These are phyloP conservation scores for Luidia sarsii DNA, from an alignment of 53 echinoderm and acorn worm genomes.

Conservation along the genomic window DNA sequence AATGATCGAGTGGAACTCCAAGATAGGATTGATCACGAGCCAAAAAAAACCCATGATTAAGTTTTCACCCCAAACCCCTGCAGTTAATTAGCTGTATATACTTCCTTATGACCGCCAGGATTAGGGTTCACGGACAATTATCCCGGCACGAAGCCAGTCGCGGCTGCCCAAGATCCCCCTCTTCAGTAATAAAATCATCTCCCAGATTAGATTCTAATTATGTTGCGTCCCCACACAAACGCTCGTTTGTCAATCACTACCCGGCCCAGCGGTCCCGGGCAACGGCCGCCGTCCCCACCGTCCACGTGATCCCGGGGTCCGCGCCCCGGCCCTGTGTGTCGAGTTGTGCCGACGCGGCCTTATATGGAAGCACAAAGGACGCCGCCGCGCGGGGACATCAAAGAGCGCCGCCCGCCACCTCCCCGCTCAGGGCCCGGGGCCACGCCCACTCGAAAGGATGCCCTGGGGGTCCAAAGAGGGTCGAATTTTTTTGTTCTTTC, in stretches of 20 bases:
- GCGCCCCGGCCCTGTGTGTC: neutral
- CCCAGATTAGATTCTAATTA: slow-evolving; percentile 7
- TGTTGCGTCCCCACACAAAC: neutral
- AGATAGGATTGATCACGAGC: too few species aligned
- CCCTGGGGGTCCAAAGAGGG: slow-evolving; percentile 19
- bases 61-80: neutral
- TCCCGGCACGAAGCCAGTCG: neutral
- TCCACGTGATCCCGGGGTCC: slow-evolving; percentile 41
- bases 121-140: slow-evolving; percentile 6
- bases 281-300: neutral
- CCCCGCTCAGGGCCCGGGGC: slow-evolving; percentile 13
- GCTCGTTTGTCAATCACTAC: slow-evolving; percentile 32
- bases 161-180: neutral
- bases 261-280: neutral
- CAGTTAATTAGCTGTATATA: too few species aligned
- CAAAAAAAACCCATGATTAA: neutral
- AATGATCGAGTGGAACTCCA: too few species aligned
- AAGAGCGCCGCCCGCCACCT: slow-evolving; percentile 19
- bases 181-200: slow-evolving; percentile 10
- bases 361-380: slow-evolving; percentile 37
- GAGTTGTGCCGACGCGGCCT: slow-evolving; percentile 21
- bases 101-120: too few species aligned
- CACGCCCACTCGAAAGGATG: slow-evolving; percentile 34
- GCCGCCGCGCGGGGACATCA: slow-evolving; percentile 23
- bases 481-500: neutral